A percentile compares a stretch with the other conserved stretches of the same genome.
phyloP scores from a whole-genome alignment of 2,113 vertebrate species.

The Corapipo altera region DNA sequence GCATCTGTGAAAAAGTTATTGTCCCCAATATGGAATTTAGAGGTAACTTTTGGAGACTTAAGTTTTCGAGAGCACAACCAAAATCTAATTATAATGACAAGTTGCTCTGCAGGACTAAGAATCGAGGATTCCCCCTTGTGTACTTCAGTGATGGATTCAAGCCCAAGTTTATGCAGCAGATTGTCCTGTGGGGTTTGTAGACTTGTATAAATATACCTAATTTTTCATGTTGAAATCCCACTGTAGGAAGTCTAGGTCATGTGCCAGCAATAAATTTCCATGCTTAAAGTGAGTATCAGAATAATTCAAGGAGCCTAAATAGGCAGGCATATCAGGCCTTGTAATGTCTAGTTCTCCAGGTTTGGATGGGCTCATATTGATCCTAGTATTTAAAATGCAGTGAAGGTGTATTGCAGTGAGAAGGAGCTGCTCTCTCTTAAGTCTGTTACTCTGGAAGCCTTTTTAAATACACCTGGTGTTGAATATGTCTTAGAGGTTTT shows the following conservation, averaged over 20 bases:
- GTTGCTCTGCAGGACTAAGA: not conserved
- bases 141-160: not conserved
- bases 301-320: not conserved
- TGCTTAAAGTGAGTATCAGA: not conserved
- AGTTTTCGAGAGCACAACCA: not conserved
- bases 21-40: slow-evolving; percentile 99
- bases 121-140: not conserved
- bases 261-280: not conserved
- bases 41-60: slow-evolving; percentile 76
- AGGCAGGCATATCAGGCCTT: not conserved
- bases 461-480: not conserved
- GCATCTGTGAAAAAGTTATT: slow-evolving; percentile 99
- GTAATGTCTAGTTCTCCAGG: not conserved
- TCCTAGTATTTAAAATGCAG: not conserved
- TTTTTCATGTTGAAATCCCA: not conserved
- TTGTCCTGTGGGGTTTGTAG: not conserved
- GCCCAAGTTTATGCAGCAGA: not conserved
- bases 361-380: not conserved
- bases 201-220: not conserved
- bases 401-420: not conserved
- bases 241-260: not conserved
- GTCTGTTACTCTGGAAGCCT: not conserved
- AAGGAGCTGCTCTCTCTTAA: not conserved
- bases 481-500: not conserved
- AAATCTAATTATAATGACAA: not conserved